These are phyloP conservation scores for Sussaba pulchella DNA, from an alignment of 2,888 invertebrate species.

Conservation along the genomic window DNA sequence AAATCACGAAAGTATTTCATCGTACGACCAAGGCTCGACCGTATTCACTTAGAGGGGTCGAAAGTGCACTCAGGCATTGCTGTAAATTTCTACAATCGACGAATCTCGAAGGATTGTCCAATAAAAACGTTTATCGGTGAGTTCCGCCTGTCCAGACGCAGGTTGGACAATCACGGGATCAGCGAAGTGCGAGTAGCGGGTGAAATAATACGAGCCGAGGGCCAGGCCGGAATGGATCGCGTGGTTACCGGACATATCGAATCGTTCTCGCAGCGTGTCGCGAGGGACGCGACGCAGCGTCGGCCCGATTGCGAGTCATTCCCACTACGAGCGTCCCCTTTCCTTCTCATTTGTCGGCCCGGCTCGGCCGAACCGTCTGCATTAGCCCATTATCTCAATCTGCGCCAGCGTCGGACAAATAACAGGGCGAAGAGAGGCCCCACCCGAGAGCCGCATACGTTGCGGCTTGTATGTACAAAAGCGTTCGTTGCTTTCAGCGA, in stretches of 20 bases:
- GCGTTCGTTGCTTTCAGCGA: slow-evolving; percentile 13
- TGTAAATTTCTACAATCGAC: too few species aligned
- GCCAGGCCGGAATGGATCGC: slow-evolving; percentile 67
- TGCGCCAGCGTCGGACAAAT: slow-evolving; percentile 77
- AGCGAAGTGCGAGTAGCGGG: slow-evolving; percentile 27
- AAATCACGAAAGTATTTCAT: too few species aligned
- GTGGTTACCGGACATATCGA: slow-evolving; percentile 75
- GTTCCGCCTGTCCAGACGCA: slow-evolving; percentile 47
- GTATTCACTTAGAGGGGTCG: too few species aligned
- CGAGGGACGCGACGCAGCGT: slow-evolving; percentile 32
- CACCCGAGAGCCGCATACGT: background rate
- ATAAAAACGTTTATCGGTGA: background rate
- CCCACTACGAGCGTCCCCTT: slow-evolving; percentile 58
- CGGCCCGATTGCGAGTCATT: slow-evolving; percentile 50
- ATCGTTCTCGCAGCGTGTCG: slow-evolving; percentile 50
- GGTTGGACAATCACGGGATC: background rate
- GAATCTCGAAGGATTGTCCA: too few species aligned
- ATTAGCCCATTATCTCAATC: slow-evolving; percentile 81
- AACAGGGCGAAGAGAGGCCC: slow-evolving; percentile 71
- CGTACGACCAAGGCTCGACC: too few species aligned
- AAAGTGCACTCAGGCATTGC: too few species aligned
- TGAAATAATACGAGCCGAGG: slow-evolving; percentile 45
- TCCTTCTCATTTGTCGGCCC: slow-evolving; percentile 60
- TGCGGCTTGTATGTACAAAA: slow-evolving; percentile 5
- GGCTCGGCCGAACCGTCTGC: slow-evolving; percentile 61